A percentile compares a stretch with the other conserved stretches of the same genome.
These are phyloP conservation scores for Suricata suricatta DNA, from an alignment of 2,113 vertebrate species.

Conservation along the genomic window DNA sequence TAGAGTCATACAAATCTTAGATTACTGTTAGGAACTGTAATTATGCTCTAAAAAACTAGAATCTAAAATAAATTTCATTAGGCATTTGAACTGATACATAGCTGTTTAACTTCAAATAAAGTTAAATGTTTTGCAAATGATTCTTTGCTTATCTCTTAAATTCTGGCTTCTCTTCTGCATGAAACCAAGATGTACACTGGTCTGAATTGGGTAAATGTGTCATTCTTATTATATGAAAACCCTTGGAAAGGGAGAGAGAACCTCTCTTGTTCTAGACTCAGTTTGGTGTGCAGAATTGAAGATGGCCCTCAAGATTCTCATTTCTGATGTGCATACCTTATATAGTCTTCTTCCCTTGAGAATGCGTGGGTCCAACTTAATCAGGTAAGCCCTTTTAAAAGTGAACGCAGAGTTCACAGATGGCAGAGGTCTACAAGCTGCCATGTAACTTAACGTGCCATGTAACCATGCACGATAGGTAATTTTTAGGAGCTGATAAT, in stretches of 20 bases:
- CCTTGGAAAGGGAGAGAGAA: background rate
- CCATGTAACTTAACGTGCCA: no score
- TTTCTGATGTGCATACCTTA: background rate
- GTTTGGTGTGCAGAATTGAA: background rate
- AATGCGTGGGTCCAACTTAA: background rate
- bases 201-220: background rate
- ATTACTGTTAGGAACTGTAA: background rate
- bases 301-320: background rate
- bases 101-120: background rate
- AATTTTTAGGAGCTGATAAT: background rate
- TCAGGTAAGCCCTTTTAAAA: background rate
- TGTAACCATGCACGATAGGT: background rate
- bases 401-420: background rate
- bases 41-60: background rate
- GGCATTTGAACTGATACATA: background rate
- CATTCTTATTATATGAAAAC: background rate
- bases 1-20: background rate
- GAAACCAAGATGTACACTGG: background rate
- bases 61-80: background rate
- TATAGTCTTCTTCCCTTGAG: background rate
- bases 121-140: background rate
- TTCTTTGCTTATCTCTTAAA: background rate
- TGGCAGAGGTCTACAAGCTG: background rate
- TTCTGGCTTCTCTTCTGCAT: background rate
- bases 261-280: background rate